phyloP scores from a whole-genome alignment of 1,140 invertebrate genomes.

The Carposina sasakii region DNA sequence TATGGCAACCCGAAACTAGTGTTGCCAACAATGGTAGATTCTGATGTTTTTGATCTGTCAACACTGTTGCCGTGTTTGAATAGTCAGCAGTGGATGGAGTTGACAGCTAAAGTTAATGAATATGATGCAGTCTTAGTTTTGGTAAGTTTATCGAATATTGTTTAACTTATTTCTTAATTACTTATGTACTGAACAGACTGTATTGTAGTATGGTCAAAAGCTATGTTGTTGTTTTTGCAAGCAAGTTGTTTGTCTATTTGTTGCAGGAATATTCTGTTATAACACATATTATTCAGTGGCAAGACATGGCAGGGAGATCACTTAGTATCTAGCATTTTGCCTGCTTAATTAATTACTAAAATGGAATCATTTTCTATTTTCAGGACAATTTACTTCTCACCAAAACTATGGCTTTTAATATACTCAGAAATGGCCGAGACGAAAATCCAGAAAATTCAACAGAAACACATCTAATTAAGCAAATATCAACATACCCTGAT shows the following conservation, averaged over 20 bases:
- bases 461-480: constrained; percentile 45
- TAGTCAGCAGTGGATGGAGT: constrained; percentile 36
- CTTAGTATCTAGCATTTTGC: too few species aligned
- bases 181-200: too few species aligned
- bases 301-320: too few species aligned
- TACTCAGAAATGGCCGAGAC: constrained; percentile 19
- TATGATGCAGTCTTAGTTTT: constrained; percentile 34
- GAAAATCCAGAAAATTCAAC: constrained; percentile 23
- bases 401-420: constrained; percentile 41
- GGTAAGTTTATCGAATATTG: constrained; percentile 34
- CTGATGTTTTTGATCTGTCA: constrained; percentile 38
- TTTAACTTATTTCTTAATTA: constrained; percentile 5
- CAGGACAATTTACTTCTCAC: constrained; percentile 48
- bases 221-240: too few species aligned
- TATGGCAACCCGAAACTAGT: constrained; percentile 51
- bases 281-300: too few species aligned
- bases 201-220: too few species aligned
- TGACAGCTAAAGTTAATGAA: constrained; percentile 33
- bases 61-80: constrained; percentile 40
- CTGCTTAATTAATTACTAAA: too few species aligned
- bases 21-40: constrained; percentile 13
- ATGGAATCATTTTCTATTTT: constrained; percentile 14
- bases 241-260: too few species aligned
- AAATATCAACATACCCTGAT: constrained; percentile 26
- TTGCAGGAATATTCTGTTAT: too few species aligned